A percentile compares a stretch with the other conserved stretches of the same genome.
phyloP scores from a whole-genome alignment of 1,140 invertebrate genomes.

The Dendrolimus punctatus region DNA sequence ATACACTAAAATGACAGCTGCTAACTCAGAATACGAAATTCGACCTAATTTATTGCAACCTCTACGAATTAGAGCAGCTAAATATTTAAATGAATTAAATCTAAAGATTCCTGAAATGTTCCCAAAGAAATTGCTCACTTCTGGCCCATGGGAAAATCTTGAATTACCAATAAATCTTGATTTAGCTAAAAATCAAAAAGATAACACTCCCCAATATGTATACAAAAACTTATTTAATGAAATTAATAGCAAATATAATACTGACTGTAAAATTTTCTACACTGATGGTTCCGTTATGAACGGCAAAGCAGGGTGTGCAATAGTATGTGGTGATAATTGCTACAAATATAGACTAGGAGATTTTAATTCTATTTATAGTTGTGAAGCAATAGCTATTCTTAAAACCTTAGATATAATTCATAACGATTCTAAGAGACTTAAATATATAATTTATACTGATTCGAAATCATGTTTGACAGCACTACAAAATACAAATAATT shows the following conservation, averaged over 20 bases:
- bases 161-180: slow-evolving; percentile 1
- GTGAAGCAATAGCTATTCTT: slow-evolving; percentile 14
- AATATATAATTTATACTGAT: slow-evolving; percentile 12
- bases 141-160: slow-evolving; percentile 3
- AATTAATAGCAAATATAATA: slow-evolving; percentile 9
- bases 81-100: slow-evolving; percentile 4
- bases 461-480: slow-evolving; percentile 15
- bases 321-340: slow-evolving; percentile 6
- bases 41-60: neutral
- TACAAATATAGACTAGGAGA: slow-evolving; percentile 7
- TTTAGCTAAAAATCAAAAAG: slow-evolving; percentile 5
- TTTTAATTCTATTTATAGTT: slow-evolving; percentile 11
- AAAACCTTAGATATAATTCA: slow-evolving; percentile 10
- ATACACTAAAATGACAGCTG: slow-evolving; percentile 1
- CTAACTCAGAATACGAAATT: slow-evolving; percentile 1
- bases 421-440: neutral
- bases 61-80: slow-evolving; percentile 1
- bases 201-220: slow-evolving; percentile 1
- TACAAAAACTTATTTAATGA: slow-evolving; percentile 13
- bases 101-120: neutral
- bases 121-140: slow-evolving; percentile 2
- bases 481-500: slow-evolving; percentile 6
- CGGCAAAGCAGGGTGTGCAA: slow-evolving; percentile 11
- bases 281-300: slow-evolving; percentile 16
- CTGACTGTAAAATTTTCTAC: slow-evolving; percentile 11